phyloP scores from a whole-genome alignment of 2,888 invertebrate species.

The Pantelozetes paolii region DNA sequence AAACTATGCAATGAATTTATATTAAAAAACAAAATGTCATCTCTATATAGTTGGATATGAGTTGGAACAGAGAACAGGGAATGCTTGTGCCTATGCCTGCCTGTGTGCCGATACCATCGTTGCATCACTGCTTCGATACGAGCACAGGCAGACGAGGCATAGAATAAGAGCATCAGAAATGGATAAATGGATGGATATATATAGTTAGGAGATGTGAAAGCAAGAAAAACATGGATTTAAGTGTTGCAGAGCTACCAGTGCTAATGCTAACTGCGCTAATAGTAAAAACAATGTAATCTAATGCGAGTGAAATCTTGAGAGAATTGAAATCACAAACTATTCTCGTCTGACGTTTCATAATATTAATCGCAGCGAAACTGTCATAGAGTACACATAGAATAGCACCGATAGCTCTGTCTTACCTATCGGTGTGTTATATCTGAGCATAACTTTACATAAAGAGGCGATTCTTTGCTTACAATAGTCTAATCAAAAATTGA shows the following conservation, averaged over 20 bases:
- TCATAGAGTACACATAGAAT: background rate
- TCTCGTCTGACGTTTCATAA: conserved; percentile 30
- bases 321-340: conserved; percentile 28
- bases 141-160: background rate
- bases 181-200: background rate
- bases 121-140: background rate
- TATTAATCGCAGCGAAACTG: conserved; percentile 26
- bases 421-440: background rate
- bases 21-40: background rate
- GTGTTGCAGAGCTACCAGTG: background rate
- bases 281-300: conserved; percentile 31
- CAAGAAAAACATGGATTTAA: conserved; percentile 8
- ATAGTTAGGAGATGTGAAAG: conserved; percentile 23
- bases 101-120: background rate
- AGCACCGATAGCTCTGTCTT: background rate
- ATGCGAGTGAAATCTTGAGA: conserved; percentile 16
- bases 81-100: background rate
- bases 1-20: conserved; percentile 16
- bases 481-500: background rate
- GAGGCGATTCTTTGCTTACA: background rate
- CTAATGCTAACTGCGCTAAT: background rate
- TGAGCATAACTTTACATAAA: background rate
- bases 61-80: background rate
- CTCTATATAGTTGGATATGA: background rate
- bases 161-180: background rate